These are phyloP conservation scores for Coracias cyanogaster DNA, from an alignment of 2,797 vertebrate genomes.

Conservation along the genomic window DNA sequence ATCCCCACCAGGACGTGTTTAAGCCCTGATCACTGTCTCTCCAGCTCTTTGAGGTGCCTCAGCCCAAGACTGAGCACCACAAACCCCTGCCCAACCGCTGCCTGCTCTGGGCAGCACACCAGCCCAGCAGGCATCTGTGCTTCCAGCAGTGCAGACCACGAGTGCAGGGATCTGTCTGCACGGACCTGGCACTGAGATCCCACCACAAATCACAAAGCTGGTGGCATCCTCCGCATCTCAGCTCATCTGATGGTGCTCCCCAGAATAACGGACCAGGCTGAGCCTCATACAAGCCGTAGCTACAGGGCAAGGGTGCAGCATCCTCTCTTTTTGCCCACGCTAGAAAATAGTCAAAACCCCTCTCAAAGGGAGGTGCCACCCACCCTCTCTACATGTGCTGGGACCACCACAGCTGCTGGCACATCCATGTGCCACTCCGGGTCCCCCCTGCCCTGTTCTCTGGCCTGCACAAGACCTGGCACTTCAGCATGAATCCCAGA, in stretches of 20 bases:
- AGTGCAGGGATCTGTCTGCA: not conserved
- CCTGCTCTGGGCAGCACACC: fast-evolving
- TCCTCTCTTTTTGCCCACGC: not conserved
- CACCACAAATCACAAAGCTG: not conserved
- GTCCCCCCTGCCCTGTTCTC: not conserved
- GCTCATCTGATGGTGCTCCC: not conserved
- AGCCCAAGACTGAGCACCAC: not conserved
- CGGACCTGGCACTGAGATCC: fast-evolving
- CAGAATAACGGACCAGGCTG: fast-evolving
- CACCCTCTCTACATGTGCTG: not conserved
- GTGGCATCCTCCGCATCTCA: not conserved
- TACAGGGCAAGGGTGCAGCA: fast-evolving
- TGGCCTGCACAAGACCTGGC: not conserved
- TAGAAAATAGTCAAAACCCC: not conserved
- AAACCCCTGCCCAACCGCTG: not conserved
- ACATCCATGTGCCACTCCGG: fast-evolving
- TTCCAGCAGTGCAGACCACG: fast-evolving
- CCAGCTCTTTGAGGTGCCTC: not conserved
- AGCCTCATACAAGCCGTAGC: not conserved
- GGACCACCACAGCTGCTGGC: not conserved
- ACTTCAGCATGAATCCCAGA: not conserved
- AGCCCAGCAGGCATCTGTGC: not conserved
- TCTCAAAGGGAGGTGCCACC: not conserved
- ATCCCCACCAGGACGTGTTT: not conserved
- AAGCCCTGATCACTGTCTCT: not conserved